Evolutionary conservation across 1,140 invertebrate genomes (phyloP).

Genomic region (Drosophila pruinosa): DNA sequence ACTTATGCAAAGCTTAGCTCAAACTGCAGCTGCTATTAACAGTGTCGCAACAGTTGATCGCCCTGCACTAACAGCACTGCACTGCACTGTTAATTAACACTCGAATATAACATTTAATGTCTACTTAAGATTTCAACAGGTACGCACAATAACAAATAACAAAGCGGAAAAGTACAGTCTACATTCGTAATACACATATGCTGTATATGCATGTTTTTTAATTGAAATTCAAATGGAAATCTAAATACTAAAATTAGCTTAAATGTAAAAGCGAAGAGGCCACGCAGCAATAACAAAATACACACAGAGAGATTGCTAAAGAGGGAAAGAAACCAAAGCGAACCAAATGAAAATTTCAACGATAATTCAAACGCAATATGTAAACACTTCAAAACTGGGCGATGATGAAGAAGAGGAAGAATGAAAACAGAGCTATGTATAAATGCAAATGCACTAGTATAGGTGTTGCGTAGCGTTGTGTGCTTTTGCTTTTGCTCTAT

Average conservation of each 20-base stretch:
- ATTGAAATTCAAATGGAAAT: conserved; percentile 75
- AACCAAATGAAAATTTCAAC: conserved; percentile 52
- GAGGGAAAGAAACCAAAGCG: conserved; percentile 35
- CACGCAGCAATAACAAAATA: conserved; percentile 19
- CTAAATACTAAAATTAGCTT: conserved; percentile 79
- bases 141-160: conserved; percentile 27
- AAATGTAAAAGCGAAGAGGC: conserved; percentile 58
- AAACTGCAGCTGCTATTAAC: conserved; percentile 1
- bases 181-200: not conserved
- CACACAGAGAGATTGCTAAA: conserved; percentile 57
- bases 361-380: conserved; percentile 78
- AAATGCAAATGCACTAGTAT: conserved; percentile 34
- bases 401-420: conserved; percentile 27
- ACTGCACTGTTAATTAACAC: conserved; percentile 16
- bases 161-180: conserved; percentile 63
- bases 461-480: no score
- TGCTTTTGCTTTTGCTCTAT: not conserved
- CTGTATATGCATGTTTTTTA: conserved; percentile 43
- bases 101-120: not conserved
- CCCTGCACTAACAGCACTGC: not conserved
- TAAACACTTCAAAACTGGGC: conserved; percentile 70
- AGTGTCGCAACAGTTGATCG: not conserved
- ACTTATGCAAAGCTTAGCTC: conserved; percentile 18
- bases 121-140: conserved; percentile 30
- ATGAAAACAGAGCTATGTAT: conserved; percentile 32